These are phyloP conservation scores for Octodonta nipae DNA, from an alignment of 2,888 invertebrate genomes.

Conservation along the genomic window DNA sequence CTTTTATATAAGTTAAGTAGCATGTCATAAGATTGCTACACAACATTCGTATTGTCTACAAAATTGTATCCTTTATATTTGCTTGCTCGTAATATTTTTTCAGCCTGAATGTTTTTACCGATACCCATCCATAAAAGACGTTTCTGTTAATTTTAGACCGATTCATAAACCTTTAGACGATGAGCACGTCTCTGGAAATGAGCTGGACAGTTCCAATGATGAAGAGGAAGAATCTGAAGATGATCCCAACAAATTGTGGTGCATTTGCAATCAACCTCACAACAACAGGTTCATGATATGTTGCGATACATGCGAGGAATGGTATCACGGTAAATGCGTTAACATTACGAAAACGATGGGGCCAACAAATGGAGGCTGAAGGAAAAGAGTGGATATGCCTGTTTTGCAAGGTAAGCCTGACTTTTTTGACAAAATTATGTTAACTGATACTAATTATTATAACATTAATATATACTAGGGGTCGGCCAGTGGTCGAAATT, in stretches of 20 bases:
- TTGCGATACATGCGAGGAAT: constrained; percentile 89
- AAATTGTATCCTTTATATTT: no score
- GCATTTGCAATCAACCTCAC: constrained; percentile 88
- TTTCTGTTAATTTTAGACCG: constrained; percentile 17
- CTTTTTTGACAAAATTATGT: no score
- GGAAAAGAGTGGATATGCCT: constrained; percentile 84
- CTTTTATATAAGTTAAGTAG: no score
- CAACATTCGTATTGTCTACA: no score
- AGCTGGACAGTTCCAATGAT: constrained; percentile 35
- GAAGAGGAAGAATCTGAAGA: constrained; percentile 71
- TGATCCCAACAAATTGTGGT: constrained; percentile 88
- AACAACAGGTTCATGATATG: constrained; percentile 96
- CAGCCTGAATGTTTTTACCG: no score
- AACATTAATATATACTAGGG: no score
- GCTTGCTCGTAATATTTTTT: no score
- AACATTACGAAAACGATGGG: constrained; percentile 84
- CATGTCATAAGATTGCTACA: no score
- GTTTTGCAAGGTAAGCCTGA: constrained; percentile 59
- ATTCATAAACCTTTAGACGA: constrained; percentile 30
- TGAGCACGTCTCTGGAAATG: constrained; percentile 33
- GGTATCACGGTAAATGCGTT: constrained; percentile 97
- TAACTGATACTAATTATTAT: no score
- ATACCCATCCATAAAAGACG: no score
- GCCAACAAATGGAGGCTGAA: constrained; percentile 78
- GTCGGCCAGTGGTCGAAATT: no score